phyloP scores from a whole-genome alignment of 2,113 vertebrate species.

The Neogobius melanostomus region DNA sequence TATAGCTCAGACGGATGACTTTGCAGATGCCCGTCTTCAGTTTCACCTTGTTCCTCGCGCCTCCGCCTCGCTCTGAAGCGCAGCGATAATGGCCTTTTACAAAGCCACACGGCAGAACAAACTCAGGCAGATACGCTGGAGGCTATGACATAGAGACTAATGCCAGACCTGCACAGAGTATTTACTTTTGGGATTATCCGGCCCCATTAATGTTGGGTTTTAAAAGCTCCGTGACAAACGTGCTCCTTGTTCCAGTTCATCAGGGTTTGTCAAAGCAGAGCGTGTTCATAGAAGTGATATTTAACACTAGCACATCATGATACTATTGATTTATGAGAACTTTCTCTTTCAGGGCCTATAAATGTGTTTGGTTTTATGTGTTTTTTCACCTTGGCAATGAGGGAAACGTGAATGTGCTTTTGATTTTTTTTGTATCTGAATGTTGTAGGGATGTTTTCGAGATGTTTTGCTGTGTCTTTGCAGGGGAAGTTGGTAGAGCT shows the following conservation, averaged over 20 bases:
- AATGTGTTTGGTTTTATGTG: too few relatives aligned
- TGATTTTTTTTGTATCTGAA: too few relatives aligned
- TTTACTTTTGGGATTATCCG: constrained; percentile 24
- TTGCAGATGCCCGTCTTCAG: constrained; percentile 19
- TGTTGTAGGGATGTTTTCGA: too few relatives aligned
- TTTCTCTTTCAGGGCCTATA: background rate
- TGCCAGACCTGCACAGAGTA: background rate
- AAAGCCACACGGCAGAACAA: constrained; percentile 45
- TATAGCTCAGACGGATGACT: background rate
- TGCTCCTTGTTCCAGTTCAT: background rate
- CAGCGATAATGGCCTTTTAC: constrained; percentile 43
- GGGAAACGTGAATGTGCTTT: too few relatives aligned
- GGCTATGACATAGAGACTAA: constrained; percentile 14
- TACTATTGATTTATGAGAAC: background rate
- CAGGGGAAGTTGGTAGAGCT: too few relatives aligned
- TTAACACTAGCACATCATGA: background rate
- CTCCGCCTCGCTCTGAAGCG: constrained; percentile 30
- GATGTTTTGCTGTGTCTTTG: too few relatives aligned
- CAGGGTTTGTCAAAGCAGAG: background rate
- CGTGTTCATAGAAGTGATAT: background rate
- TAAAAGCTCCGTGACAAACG: constrained; percentile 8
- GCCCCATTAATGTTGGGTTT: constrained; percentile 16
- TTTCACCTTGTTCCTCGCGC: constrained; percentile 20
- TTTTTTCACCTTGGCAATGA: too few relatives aligned
- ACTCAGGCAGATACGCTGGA: constrained; percentile 26